Conservation (phyloP, 2,797 vertebrate genomes). For the Lophotriccus pileatus region DNA sequence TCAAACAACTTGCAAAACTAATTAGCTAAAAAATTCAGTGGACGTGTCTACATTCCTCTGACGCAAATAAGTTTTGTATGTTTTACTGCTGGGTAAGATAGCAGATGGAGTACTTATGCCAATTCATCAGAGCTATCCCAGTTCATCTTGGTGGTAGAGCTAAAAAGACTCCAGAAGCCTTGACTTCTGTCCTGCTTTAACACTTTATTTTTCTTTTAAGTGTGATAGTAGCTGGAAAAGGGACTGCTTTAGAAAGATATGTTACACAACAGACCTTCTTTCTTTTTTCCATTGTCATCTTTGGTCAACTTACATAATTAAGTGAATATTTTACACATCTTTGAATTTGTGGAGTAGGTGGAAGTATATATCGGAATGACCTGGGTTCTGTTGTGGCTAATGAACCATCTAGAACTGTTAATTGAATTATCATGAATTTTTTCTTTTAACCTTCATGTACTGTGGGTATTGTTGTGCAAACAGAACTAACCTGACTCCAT, state of each 20-base stretch:
- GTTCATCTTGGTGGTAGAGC: slow-evolving; percentile 16
- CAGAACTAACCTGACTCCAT: neutral
- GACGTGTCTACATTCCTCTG: neutral
- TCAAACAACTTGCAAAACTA: neutral
- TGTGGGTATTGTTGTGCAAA: neutral
- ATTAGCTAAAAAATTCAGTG: neutral
- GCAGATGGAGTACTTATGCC: neutral
- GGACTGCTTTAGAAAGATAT: neutral
- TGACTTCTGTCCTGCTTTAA: slow-evolving; percentile 33
- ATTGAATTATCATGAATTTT: neutral
- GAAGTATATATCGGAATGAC: neutral
- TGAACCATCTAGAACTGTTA: neutral
- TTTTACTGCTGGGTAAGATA: neutral
- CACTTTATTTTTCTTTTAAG: neutral
- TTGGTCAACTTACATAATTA: neutral
- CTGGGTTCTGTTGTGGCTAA: neutral
- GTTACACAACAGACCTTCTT: slow-evolving; percentile 8
- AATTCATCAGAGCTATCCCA: neutral
- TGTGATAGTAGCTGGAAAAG: neutral
- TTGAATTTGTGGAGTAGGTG: neutral
- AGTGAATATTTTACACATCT: neutral
- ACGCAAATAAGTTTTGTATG: neutral
- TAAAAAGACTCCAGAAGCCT: slow-evolving; percentile 12
- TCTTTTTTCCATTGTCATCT: slow-evolving; percentile 5
- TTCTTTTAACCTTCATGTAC: neutral